Base-by-base conservation (phyloP, 2,797 vertebrate genomes). In the Huso huso region DNA sequence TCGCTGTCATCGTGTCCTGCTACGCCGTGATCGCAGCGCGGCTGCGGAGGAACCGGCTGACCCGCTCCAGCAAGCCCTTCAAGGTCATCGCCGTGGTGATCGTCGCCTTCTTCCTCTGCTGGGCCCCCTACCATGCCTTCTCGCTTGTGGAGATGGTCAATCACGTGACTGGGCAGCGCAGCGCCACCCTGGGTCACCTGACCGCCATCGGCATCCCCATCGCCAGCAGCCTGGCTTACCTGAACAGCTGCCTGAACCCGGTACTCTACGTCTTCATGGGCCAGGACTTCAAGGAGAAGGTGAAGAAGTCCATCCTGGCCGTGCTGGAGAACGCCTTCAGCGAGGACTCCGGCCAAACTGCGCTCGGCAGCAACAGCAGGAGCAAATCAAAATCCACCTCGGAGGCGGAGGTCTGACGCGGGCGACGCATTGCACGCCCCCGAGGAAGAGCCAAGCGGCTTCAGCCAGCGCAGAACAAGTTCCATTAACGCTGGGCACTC, bases 41-140 rank as follows among this genome's bases (percentile, higher is more conserved):
- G 57, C 80, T 96, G 51, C 89, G 82, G 69, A 86, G 80, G 58
- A 86, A 89, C 65, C 89, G 82, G 7, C 74, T 90, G 10, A 84
- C 77, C 61, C 87, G 79, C 49, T 92, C 92, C 0, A 81, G 87
- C 0, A 89, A 91, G 18, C 85, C 94, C 0, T 92, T 94, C 70
- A 90, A 89, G 74, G 93, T 94, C 57, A 95, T 98, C 4, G 90
- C 87, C 1, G 88, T 91, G 0, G 89, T 96, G n/a, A 91, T 94
- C 48, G 81, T 77, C 49, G 89, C 89, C 0, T 96, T 96, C 69
- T 97, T 96, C 79, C 74, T 94, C 63, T 97, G 93, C 73, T 96
- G 94, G 88, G 92, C 93, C 57, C 94, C 93, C 0, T 95, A 91
- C 73, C 92, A 98, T 0, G 82, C 93, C 71, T 76, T 94, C 63